Evolutionary conservation across 2,797 vertebrate species (phyloP), one percentile per base, ranked within the genome.

Genomic region (Pangasius krempfi): DNA sequence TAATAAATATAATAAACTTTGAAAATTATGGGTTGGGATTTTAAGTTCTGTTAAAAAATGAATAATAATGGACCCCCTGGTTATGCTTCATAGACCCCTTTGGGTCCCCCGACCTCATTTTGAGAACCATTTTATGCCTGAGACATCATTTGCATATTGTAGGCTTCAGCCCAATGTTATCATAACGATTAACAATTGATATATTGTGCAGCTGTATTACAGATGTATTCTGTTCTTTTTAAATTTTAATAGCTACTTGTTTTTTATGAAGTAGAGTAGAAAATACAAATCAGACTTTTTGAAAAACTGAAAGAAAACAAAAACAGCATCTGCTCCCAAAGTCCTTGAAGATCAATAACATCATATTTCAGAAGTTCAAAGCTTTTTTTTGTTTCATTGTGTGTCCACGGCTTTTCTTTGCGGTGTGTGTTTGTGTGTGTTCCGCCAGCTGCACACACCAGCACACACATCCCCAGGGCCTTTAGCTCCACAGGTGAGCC

Each of bases 301-400:
- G 7, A 27, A 56, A 68, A 70, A 60, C 18, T 37, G 44, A 40
- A 79, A 88, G 56, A 22, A 84, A 52, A 84, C 62, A 75, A 88
- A 52, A 54, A 68, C 33, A 18, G 75, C 75, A 80, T 80, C 62
- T 86, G 82, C 60, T 84, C 6, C 68, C 37, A 52, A 47, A 75
- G 66, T 60, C 87, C 79, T 84, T 27, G 66, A 89, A 86, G 52
- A 72, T 89, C 88, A 81, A 52, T 81, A 73, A 72, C 76, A 50
- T 56, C 9, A 62, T 25, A 8, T 83, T 82, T 47, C 68, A 47
- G 54, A 82, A 82, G 64, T 66, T 85, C 84, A 62, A 82, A 89
- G 84, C 75, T 20, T 27, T 80, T 30, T 54, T 20, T 44, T 30
- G 27, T 70, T 80, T 68, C 25, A 27, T 18, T 83, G 37, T 81